phyloP scores from a whole-genome alignment of 1,140 invertebrate species.

The Dendroctonus valens region DNA sequence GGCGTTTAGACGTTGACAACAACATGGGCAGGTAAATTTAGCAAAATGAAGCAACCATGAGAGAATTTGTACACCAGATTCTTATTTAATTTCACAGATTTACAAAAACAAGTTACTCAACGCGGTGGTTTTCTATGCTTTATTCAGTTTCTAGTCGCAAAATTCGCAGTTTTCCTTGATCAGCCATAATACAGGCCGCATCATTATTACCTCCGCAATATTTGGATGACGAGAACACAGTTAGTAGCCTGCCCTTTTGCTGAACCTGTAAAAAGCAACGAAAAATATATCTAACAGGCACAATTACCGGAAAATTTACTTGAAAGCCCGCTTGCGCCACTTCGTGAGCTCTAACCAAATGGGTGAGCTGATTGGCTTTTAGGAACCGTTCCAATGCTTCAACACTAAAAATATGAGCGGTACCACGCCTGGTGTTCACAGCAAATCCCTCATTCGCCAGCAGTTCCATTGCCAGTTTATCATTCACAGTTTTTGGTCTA shows the following conservation, averaged over 20 bases:
- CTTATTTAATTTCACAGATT: too few species aligned
- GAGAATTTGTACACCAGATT: too few species aligned
- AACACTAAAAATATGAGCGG: constrained; percentile 69
- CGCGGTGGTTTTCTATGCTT: background rate
- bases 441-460: constrained; percentile 65
- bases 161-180: constrained; percentile 45
- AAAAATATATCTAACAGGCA: background rate
- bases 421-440: constrained; percentile 65
- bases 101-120: too few species aligned
- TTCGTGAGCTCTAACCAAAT: constrained; percentile 73
- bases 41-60: too few species aligned
- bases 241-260: constrained; percentile 63
- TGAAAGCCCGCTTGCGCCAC: constrained; percentile 69
- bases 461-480: constrained; percentile 56
- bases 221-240: constrained; percentile 67
- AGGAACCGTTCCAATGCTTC: constrained; percentile 68
- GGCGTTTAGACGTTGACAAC: too few species aligned
- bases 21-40: too few species aligned
- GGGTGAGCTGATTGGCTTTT: constrained; percentile 60
- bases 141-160: constrained; percentile 39
- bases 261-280: constrained; percentile 49
- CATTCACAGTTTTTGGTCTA: constrained; percentile 46
- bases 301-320: constrained; percentile 48
- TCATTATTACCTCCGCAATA: constrained; percentile 68
- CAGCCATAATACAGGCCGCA: constrained; percentile 62